Conservation (phyloP, 2,797 vertebrate genomes). For the Leptoclinus maculatus region DNA sequence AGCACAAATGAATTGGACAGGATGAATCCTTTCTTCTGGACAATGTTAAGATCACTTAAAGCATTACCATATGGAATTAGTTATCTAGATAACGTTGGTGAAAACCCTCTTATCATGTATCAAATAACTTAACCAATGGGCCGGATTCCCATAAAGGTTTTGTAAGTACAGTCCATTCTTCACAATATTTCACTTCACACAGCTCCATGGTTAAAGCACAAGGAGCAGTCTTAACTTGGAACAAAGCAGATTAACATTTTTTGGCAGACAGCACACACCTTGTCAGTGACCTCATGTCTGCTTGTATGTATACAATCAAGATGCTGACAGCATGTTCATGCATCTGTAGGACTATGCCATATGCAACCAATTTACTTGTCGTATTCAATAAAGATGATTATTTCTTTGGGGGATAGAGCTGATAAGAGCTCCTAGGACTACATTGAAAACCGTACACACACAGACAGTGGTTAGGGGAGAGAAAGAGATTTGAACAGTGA, state of each 20-base stretch:
- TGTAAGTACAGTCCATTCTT: background rate
- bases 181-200: background rate
- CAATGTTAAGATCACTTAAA: background rate
- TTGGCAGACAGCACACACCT: constrained; percentile 5
- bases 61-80: background rate
- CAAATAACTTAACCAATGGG: constrained; percentile 1
- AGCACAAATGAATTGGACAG: background rate
- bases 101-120: background rate
- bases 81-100: background rate
- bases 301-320: constrained; percentile 13
- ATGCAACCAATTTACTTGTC: constrained; percentile 50
- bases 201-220: background rate
- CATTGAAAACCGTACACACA: constrained; percentile 29
- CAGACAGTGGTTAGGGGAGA: constrained; percentile 34
- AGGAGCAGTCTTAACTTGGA: background rate
- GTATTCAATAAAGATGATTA: constrained; percentile 5
- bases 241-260: background rate
- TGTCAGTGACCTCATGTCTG: constrained; percentile 42
- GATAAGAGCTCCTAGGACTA: constrained; percentile 18
- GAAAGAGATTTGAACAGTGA: constrained; percentile 39
- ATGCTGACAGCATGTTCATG: constrained; percentile 4
- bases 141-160: constrained; percentile 2
- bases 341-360: constrained; percentile 30
- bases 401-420: constrained; percentile 17
- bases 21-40: background rate